These are phyloP conservation scores for Excalfactoria chinensis DNA, from an alignment of 2,113 vertebrate genomes.

Conservation along the genomic window DNA sequence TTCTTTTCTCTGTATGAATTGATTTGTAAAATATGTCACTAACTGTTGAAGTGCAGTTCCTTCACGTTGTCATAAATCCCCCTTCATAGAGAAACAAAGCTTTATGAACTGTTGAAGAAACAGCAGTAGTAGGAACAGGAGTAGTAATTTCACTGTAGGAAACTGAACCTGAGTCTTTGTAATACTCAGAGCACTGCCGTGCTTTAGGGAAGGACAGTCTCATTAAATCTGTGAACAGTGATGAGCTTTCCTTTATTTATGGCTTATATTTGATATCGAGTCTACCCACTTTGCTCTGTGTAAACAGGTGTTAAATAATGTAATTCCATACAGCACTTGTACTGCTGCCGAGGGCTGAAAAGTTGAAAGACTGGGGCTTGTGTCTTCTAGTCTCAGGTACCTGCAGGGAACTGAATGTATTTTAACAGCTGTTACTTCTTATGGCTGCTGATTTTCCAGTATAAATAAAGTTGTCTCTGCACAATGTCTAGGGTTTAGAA, in stretches of 20 bases:
- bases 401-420: background rate
- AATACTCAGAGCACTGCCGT: background rate
- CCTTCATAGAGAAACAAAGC: slow-evolving; percentile 43
- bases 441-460: background rate
- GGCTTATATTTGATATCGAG: background rate
- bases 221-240: accelerated
- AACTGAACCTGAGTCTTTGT: background rate
- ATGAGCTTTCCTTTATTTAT: background rate
- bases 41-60: slow-evolving; percentile 36
- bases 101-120: background rate
- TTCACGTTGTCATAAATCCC: slow-evolving; percentile 76
- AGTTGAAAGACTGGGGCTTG: accelerated
- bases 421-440: background rate
- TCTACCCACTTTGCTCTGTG: background rate
- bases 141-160: background rate
- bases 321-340: accelerated
- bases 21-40: slow-evolving; percentile 77
- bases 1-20: slow-evolving; percentile 49
- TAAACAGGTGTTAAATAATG: background rate
- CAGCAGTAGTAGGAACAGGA: no score
- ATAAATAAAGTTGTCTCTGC: background rate
- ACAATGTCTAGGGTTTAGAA: background rate
- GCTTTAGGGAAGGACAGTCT: background rate
- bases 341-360: background rate
- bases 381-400: background rate